Evolutionary conservation across 2,888 invertebrate species (phyloP), one percentile per base, ranked within the genome.

Genomic region (Leuctra nigra): DNA sequence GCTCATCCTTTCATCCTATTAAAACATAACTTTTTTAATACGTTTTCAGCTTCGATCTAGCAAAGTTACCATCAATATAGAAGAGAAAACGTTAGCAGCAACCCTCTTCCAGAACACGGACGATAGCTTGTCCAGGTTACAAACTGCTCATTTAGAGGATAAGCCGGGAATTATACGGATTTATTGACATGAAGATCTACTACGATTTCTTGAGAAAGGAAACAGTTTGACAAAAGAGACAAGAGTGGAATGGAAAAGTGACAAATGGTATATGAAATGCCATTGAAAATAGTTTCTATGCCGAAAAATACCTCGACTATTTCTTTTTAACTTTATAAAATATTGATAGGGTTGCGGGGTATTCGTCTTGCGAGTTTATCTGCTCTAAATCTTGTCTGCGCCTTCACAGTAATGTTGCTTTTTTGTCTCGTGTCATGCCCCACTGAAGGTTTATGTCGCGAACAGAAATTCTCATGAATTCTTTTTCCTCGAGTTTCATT

Each of bases 401-500:
- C 44, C 44, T 22, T 44, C 23, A 44, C 7, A 29, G 23, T 44
- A 23, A 20, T 44, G 44, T 23, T 44, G 23, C 23, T 44, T 29
- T 44, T 44, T 44, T 44, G 44, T 20, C 44, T 20, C n/a, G n/a
- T 44, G n/a, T 44, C 23, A 22, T 44, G 44, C 44, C 22, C 44
- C 23, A 44, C 22, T 44, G 23, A 23, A 44, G 23, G 44, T 44
- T 44, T 44, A 39, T 39, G 44, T 44, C 44, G 44, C 44, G 44
- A 44, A 44, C 44, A 44, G 44, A 44, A 44, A 44, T 20, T 44
- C 44, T 44, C 44, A 44, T 44, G 44, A 44, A 44, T 44, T 44
- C 44, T 44, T 44, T 44, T 23, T 44, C 44, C 23, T 23, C n/a
- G 20, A 4, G 44, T 44, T 44, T 20, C 11, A 44, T 44, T 44